phyloP scores from a whole-genome alignment of 1,140 invertebrate genomes.

The Aplysia californica region DNA sequence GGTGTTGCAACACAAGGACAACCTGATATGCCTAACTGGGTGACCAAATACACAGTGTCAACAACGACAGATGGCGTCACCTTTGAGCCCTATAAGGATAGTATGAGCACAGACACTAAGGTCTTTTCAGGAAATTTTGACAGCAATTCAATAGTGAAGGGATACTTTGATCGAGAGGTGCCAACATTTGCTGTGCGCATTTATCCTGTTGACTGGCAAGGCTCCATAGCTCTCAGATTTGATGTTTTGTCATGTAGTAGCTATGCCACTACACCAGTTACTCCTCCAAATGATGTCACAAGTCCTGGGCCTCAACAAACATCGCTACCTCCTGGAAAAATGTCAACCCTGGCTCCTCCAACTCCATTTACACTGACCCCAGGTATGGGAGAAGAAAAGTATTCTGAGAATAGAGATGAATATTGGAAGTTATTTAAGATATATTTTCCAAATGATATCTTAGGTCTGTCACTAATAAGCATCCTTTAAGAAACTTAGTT shows the following conservation, averaged over 20 bases:
- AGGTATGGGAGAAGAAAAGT: background rate
- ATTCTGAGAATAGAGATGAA: background rate
- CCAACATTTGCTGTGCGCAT: slow-evolving; percentile 44
- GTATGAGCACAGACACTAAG: slow-evolving; percentile 22
- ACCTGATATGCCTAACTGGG: slow-evolving; percentile 53
- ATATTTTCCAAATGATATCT: background rate
- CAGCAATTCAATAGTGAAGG: slow-evolving; percentile 37
- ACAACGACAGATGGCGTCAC: slow-evolving; percentile 56
- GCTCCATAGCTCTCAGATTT: slow-evolving; percentile 44
- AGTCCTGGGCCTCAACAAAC: background rate
- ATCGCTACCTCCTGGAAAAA: background rate
- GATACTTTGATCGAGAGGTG: slow-evolving; percentile 42
- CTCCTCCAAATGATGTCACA: background rate
- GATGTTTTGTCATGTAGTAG: slow-evolving; percentile 31
- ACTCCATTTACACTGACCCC: background rate
- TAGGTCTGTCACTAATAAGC: background rate
- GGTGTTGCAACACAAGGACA: slow-evolving; percentile 64
- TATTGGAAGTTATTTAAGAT: background rate
- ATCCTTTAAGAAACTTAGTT: background rate
- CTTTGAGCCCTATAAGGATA: slow-evolving; percentile 38
- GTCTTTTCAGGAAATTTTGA: slow-evolving; percentile 49
- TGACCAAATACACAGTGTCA: slow-evolving; percentile 56
- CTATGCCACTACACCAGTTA: slow-evolving; percentile 1
- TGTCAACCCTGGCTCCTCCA: background rate
- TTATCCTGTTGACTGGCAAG: slow-evolving; percentile 48